These are phyloP conservation scores for Nematolebias whitei DNA, from an alignment of 2,113 vertebrate species.

Conservation along the genomic window DNA sequence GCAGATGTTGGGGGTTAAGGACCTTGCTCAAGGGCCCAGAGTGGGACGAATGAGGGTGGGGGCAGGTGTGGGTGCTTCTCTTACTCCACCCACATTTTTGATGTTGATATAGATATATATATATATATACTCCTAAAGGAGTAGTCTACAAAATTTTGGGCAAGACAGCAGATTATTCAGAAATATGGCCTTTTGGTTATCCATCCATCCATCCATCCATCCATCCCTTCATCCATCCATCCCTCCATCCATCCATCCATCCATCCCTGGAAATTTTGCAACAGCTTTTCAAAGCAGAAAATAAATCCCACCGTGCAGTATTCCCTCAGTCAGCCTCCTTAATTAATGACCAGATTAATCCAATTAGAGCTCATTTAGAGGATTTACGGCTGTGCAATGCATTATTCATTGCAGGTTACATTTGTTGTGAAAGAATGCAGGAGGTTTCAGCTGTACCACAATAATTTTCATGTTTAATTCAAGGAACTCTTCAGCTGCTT, in stretches of 20 bases:
- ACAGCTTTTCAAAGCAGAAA: neutral
- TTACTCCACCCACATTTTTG: too few relatives aligned
- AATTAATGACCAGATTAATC: slow-evolving; percentile 67
- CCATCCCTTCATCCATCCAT: slow-evolving; percentile 3
- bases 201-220: neutral
- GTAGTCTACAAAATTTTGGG: too few relatives aligned
- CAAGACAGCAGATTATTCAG: too few relatives aligned
- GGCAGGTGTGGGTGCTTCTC: too few relatives aligned
- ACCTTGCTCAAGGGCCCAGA: too few relatives aligned
- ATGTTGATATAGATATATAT: too few relatives aligned
- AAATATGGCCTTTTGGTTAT: too few relatives aligned
- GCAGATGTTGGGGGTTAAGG: too few relatives aligned
- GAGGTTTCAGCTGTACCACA: slow-evolving; percentile 20
- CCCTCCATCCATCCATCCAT: neutral
- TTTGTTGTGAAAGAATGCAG: slow-evolving; percentile 46
- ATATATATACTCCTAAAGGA: too few relatives aligned
- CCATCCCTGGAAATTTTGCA: neutral
- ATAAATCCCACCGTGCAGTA: neutral
- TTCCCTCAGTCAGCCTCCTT: slow-evolving; percentile 41
- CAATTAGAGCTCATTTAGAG: slow-evolving; percentile 51
- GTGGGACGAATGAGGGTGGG: too few relatives aligned
- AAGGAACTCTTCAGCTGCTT: slow-evolving; percentile 30
- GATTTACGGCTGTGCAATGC: slow-evolving; percentile 51
- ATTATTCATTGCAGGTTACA: slow-evolving; percentile 51
- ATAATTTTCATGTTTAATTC: slow-evolving; percentile 54